A percentile compares a stretch with the other conserved stretches of the same genome.
Evolutionary conservation across 1,140 invertebrate genomes (phyloP).

Genomic region (Cotesia glomerata): DNA sequence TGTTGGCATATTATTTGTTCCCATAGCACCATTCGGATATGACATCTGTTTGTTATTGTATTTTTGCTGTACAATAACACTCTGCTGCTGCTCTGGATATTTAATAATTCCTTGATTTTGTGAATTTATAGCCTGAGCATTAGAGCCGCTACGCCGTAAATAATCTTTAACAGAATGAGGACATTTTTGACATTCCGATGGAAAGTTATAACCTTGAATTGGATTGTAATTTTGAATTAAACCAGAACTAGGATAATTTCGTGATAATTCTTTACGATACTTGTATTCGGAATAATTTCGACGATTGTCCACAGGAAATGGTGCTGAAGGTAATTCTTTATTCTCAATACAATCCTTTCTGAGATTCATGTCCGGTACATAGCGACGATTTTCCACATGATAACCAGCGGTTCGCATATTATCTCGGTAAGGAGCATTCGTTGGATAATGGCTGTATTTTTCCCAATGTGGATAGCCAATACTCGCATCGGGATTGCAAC

Average conservation of each 20-base stretch:
- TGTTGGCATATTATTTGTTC: slow-evolving; percentile 33
- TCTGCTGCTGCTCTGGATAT: slow-evolving; percentile 46
- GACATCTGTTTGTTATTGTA: slow-evolving; percentile 49
- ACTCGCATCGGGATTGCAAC: slow-evolving; percentile 52
- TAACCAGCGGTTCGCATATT: slow-evolving; percentile 44
- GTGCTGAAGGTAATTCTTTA: slow-evolving; percentile 39
- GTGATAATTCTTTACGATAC: slow-evolving; percentile 50
- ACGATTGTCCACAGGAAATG: slow-evolving; percentile 45
- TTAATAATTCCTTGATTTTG: slow-evolving; percentile 48
- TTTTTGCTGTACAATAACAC: slow-evolving; percentile 47
- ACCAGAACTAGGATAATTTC: slow-evolving; percentile 44
- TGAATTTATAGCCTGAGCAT: slow-evolving; percentile 33
- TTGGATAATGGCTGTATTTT: slow-evolving; percentile 51
- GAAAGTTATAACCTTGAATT: slow-evolving; percentile 51
- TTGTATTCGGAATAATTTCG: slow-evolving; percentile 51
- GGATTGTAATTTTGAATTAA: slow-evolving; percentile 48
- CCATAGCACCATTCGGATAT: slow-evolving; percentile 45
- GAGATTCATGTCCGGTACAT: slow-evolving; percentile 42
- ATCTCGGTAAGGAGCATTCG: slow-evolving; percentile 48
- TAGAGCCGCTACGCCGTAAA: slow-evolving; percentile 27
- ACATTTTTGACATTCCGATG: slow-evolving; percentile 55
- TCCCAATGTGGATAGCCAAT: slow-evolving; percentile 53
- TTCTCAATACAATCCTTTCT: slow-evolving; percentile 48
- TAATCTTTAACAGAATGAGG: slow-evolving; percentile 51
- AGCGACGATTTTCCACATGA: slow-evolving; percentile 45